Percentiles rank a stretch among this genome's conserved stretches.
phyloP scores from a whole-genome alignment of 2,888 invertebrate genomes.

The Xylocampa areola region DNA sequence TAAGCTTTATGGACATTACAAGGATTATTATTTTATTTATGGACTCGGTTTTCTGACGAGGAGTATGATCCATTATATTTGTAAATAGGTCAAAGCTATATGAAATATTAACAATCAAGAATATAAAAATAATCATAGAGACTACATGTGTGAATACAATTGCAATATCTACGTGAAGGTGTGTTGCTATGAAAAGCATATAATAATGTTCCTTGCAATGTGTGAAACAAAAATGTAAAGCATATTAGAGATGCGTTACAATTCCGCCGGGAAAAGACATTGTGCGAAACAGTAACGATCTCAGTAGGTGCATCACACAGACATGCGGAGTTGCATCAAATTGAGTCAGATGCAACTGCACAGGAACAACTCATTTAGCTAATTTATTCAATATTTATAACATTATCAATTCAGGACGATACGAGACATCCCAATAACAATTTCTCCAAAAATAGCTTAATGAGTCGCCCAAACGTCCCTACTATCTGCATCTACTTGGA shows the following conservation, averaged over 20 bases:
- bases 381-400: slow-evolving; percentile 34
- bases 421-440: slow-evolving; percentile 21
- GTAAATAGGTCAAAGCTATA: slow-evolving; percentile 27
- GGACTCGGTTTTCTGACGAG: slow-evolving; percentile 36
- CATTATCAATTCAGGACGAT: too few relatives aligned
- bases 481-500: slow-evolving; percentile 83
- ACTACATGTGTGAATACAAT: slow-evolving; percentile 34
- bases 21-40: slow-evolving; percentile 79
- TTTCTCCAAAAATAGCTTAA: slow-evolving; percentile 68
- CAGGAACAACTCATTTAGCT: slow-evolving; percentile 67
- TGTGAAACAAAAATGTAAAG: slow-evolving; percentile 78
- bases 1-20: slow-evolving; percentile 78
- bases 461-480: slow-evolving; percentile 77
- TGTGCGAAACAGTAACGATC: slow-evolving; percentile 65
- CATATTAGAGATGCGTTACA: slow-evolving; percentile 68
- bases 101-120: slow-evolving; percentile 16
- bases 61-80: slow-evolving; percentile 25
- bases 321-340: slow-evolving; percentile 63
- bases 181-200: slow-evolving; percentile 67
- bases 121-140: slow-evolving; percentile 18
- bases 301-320: slow-evolving; percentile 61
- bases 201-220: slow-evolving; percentile 87
- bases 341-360: slow-evolving; percentile 60
- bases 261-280: slow-evolving; percentile 48
- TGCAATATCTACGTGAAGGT: slow-evolving; percentile 48